Evolutionary conservation across 2,797 vertebrate species (phyloP).

Genomic region (Pseudomugil gertrudae): DNA sequence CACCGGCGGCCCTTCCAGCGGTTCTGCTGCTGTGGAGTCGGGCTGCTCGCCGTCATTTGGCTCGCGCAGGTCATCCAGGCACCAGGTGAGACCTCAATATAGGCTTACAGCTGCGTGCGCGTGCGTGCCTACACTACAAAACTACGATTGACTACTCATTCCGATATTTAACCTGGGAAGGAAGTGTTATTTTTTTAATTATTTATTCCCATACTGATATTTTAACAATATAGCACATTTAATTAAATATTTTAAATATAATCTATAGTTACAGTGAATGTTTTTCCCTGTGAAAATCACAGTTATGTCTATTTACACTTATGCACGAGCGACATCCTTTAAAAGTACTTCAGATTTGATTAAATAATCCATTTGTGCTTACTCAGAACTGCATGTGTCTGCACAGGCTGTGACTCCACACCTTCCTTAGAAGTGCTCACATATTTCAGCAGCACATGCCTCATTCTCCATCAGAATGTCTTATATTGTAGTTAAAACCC

Average conservation of each 20-base stretch:
- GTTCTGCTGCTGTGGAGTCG: constrained; percentile 82
- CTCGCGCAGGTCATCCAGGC: constrained; percentile 75
- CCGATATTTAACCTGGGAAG: background rate
- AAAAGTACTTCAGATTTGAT: background rate
- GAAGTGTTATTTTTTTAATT: too few species aligned
- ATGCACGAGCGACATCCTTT: background rate
- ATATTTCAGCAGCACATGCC: background rate
- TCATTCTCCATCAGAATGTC: background rate
- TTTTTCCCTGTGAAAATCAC: background rate
- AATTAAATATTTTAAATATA: background rate
- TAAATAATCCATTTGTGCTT: background rate
- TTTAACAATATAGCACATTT: background rate
- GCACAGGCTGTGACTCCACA: background rate
- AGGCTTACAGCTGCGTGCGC: constrained; percentile 19
- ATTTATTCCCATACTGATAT: too few species aligned
- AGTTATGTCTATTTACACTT: background rate
- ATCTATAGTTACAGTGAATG: background rate
- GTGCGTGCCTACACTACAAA: background rate
- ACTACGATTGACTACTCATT: background rate
- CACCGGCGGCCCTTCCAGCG: constrained; percentile 80
- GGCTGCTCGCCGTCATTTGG: constrained; percentile 78
- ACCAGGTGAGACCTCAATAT: constrained; percentile 77
- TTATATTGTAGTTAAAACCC: background rate
- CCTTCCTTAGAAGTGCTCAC: background rate
- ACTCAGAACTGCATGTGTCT: background rate